A percentile compares a stretch with the other conserved stretches of the same genome.
Conservation (phyloP, 2,113 vertebrate species). For the Syngnathoides biaculeatus region DNA sequence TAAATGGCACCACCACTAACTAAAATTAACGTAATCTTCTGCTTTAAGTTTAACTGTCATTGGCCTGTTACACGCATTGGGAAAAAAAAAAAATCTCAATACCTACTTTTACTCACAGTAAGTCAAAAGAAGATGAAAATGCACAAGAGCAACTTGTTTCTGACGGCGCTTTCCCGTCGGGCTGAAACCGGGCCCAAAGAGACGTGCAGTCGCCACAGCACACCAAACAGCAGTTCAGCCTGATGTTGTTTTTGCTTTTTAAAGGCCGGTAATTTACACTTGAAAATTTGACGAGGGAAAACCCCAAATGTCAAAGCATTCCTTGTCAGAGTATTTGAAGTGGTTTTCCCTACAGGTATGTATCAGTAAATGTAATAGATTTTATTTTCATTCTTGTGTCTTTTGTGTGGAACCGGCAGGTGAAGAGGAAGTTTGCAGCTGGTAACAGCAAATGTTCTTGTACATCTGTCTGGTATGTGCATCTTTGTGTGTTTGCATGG, state of each 20-base stretch:
- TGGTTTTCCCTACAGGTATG: constrained; percentile 66
- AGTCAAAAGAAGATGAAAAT: constrained; percentile 47
- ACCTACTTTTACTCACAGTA: constrained; percentile 36
- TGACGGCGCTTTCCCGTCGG: constrained; percentile 66
- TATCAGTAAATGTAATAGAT: constrained; percentile 70
- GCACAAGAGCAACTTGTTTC: constrained; percentile 73
- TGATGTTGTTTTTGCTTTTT: constrained; percentile 6
- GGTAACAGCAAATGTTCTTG: constrained; percentile 51
- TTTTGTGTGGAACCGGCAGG: constrained; percentile 68
- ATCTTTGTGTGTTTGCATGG: constrained; percentile 42
- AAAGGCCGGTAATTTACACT: constrained; percentile 17
- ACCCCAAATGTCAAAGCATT: constrained; percentile 32
- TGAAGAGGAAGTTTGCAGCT: constrained; percentile 56
- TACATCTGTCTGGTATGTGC: constrained; percentile 57
- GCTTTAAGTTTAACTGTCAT: constrained; percentile 9
- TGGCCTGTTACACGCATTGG: constrained; percentile 21
- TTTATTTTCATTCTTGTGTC: constrained; percentile 75
- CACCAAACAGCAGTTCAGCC: constrained; percentile 44
- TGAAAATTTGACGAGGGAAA: neutral
- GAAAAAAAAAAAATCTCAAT: constrained; percentile 59
- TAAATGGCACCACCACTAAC: constrained; percentile 12
- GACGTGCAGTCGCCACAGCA: constrained; percentile 51
- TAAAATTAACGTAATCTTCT: too few relatives aligned
- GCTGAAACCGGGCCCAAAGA: constrained; percentile 43
- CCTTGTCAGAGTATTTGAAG: constrained; percentile 41